Evolutionary conservation across 2,113 vertebrate genomes (phyloP).

Genomic region (Girardinichthys multiradiatus): DNA sequence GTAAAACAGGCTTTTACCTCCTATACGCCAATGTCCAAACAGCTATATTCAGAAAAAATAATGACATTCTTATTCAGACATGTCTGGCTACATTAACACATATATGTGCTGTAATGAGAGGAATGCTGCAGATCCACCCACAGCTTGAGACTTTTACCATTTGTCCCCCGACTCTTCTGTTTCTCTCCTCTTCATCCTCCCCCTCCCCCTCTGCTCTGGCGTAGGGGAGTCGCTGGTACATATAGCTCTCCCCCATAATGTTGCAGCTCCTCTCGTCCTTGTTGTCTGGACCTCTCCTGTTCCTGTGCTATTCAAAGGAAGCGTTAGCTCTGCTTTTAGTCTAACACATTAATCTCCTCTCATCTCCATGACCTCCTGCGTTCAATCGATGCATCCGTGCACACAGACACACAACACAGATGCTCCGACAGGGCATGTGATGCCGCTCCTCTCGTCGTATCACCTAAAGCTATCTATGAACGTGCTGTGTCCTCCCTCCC

Average conservation of each 20-base stretch:
- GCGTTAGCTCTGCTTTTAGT: conserved; percentile 29
- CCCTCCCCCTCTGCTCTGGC: conserved; percentile 66
- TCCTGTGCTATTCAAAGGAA: conserved; percentile 43
- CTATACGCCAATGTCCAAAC: background rate
- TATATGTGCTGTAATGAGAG: background rate
- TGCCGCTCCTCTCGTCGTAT: conserved; percentile 31
- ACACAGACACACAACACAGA: conserved; percentile 23
- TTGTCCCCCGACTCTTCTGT: conserved; percentile 52
- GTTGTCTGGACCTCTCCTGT: background rate
- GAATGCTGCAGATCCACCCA: conserved; percentile 13
- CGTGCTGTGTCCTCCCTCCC: conserved; percentile 39
- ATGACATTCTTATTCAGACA: conserved; percentile 72
- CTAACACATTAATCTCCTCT: conserved; percentile 53
- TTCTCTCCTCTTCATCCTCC: conserved; percentile 61
- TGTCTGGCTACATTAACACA: background rate
- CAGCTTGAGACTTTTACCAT: conserved; percentile 66
- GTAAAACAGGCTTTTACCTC: background rate
- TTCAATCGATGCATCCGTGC: conserved; percentile 37
- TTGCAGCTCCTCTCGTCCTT: conserved; percentile 42
- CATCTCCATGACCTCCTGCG: conserved; percentile 60
- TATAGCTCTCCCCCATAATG: conserved; percentile 74
- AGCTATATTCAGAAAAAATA: conserved; percentile 34
- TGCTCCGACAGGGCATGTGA: conserved; percentile 37
- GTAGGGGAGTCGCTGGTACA: conserved; percentile 76
- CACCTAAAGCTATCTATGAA: conserved; percentile 56